Conservation (phyloP, 2,888 invertebrate genomes). For the Esperia sulphurella region DNA sequence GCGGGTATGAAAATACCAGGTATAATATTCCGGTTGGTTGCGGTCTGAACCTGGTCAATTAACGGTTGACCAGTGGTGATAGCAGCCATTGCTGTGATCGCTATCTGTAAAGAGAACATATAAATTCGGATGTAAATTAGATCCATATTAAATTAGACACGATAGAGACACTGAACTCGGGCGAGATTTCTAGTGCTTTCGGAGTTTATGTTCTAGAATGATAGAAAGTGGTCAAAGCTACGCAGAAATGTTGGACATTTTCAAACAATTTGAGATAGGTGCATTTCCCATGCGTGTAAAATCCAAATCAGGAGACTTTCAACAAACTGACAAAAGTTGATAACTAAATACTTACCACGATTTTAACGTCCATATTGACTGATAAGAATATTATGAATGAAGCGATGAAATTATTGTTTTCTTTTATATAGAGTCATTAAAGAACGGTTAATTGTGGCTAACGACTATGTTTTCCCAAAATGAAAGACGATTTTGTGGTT, state of each 20-base stretch:
- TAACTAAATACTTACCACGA: constrained; percentile 17
- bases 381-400: background rate
- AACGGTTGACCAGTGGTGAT: constrained; percentile 3
- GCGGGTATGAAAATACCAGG: constrained; percentile 44
- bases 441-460: constrained; percentile 6
- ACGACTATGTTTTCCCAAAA: background rate
- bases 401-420: background rate
- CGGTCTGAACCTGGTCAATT: background rate
- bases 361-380: constrained; percentile 13
- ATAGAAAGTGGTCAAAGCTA: background rate
- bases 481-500: background rate
- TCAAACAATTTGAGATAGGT: too few species aligned
- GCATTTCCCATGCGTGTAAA: too few species aligned
- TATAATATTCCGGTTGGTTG: constrained; percentile 14
- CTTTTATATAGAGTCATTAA: constrained; percentile 11
- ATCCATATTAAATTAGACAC: background rate
- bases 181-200: constrained; percentile 3
- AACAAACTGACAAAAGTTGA: too few species aligned
- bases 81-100: constrained; percentile 3
- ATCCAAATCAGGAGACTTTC: too few species aligned
- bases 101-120: constrained; percentile 9
- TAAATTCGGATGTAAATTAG: background rate
- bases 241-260: too few species aligned
- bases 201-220: constrained; percentile 4
- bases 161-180: constrained; percentile 1